Percentiles rank a stretch among this genome's conserved stretches.
These are phyloP conservation scores for Prenolepis imparis DNA, from an alignment of 2,888 invertebrate species.

Conservation along the genomic window DNA sequence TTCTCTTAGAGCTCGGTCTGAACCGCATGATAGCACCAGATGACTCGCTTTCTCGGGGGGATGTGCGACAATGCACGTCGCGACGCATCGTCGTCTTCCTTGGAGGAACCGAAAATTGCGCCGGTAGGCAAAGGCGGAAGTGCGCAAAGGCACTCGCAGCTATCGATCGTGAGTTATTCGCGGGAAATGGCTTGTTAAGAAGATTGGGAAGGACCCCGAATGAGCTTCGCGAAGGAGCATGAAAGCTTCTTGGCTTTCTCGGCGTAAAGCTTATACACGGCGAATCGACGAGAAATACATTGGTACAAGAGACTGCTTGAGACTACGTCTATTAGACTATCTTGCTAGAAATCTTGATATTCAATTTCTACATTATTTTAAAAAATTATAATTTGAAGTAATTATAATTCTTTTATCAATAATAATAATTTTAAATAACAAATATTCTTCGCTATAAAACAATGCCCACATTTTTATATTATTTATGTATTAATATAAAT, in stretches of 20 bases:
- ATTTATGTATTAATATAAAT: not conserved
- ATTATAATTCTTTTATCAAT: not conserved
- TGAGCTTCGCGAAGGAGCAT: conserved; percentile 33
- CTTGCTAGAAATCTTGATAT: not conserved
- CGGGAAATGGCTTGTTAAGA: conserved; percentile 53
- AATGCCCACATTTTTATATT: not conserved
- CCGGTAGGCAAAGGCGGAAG: conserved; percentile 45
- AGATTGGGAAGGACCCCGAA: conserved; percentile 45
- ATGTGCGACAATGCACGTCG: conserved; percentile 35
- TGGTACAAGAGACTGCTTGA: not conserved
- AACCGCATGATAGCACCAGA: conserved; percentile 38
- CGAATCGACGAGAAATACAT: conserved; percentile 26
- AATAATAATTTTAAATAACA: not conserved
- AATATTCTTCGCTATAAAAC: not conserved
- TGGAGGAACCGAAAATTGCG: conserved; percentile 32
- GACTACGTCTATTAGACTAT: not conserved
- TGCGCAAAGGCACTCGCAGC: conserved; percentile 36
- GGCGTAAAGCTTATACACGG: conserved; percentile 4
- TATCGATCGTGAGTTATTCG: conserved; percentile 47
- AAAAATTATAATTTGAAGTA: not conserved
- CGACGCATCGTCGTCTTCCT: conserved; percentile 10
- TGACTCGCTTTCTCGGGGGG: conserved; percentile 35
- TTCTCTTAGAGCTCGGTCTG: conserved; percentile 29
- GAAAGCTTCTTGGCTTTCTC: conserved; percentile 26
- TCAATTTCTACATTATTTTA: not conserved